Conservation (phyloP, 2,797 vertebrate genomes). For the Lacerta viridis region DNA sequence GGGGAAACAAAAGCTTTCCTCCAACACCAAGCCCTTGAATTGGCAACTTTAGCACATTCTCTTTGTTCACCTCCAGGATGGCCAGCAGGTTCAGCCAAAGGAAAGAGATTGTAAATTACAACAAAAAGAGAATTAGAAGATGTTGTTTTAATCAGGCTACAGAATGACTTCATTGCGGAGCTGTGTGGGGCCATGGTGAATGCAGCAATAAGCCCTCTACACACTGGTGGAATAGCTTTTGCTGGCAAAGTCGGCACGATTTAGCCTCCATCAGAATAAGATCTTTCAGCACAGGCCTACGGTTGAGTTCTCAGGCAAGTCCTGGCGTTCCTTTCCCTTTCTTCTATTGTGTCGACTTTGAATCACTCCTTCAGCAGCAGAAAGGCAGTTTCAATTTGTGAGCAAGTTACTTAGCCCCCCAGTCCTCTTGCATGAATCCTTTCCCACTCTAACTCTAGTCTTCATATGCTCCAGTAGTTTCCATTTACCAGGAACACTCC, state of each 20-base stretch:
- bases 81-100: slow-evolving; percentile 80
- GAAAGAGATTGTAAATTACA: slow-evolving; percentile 76
- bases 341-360: slow-evolving; percentile 30
- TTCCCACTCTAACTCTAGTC: slow-evolving; percentile 4
- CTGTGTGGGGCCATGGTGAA: slow-evolving; percentile 39
- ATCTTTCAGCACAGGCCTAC: slow-evolving; percentile 66
- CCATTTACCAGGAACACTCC: not conserved
- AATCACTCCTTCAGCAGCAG: slow-evolving; percentile 45
- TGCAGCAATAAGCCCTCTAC: slow-evolving; percentile 55
- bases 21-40: slow-evolving; percentile 71
- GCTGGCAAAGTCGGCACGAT: not conserved
- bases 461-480: not conserved
- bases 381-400: slow-evolving; percentile 31
- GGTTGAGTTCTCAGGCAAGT: slow-evolving; percentile 58
- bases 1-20: slow-evolving; percentile 75
- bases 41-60: slow-evolving; percentile 77
- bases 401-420: slow-evolving; percentile 20
- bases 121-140: slow-evolving; percentile 76
- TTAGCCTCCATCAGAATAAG: slow-evolving; percentile 57
- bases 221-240: slow-evolving; percentile 38
- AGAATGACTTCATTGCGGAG: slow-evolving; percentile 64
- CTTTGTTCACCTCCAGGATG: slow-evolving; percentile 79
- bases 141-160: slow-evolving; percentile 76
- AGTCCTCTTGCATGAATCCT: not conserved
- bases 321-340: slow-evolving; percentile 36